Evolutionary conservation across 1,140 invertebrate genomes (phyloP), one percentile per base, ranked within the genome.

Genomic region (Conus betulinus): DNA sequence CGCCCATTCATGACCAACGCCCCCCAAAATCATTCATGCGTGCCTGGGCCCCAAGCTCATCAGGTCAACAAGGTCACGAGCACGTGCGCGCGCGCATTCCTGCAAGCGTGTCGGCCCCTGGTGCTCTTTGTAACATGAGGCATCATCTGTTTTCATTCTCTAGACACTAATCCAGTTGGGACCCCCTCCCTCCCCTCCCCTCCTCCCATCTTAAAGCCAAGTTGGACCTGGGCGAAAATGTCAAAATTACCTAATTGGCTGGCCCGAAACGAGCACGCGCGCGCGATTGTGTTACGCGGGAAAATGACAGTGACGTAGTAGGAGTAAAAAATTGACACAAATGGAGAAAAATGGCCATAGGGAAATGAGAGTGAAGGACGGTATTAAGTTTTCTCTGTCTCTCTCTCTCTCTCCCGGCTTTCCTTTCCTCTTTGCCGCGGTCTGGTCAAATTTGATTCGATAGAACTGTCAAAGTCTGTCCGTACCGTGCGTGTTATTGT

Each of bases 241-340:
- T 71, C 67, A 71, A 71, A 71, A 71, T 71, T 71, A 71, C 67
- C 67, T 71, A 71, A 71, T 71, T 71, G 67, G 67, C 67, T 20
- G 67, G 67, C 23, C 67, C 67, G 60, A 71, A 71, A 71, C 20
- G 67, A 71, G 67, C 67, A 71, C 20, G 6, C 13, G 67, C 67
- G 60, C 60, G 60, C 67, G 67, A 71, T 71, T 71, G 67, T 71
- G 23, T 71, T 71, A 71, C 67, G 67, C 20, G 6, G 20, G 67
- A 20, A 78, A 78, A 78, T 78, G 39, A 27, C 76, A 78, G 76
- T 78, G 76, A 78, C 10, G 27, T 6, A 78, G 10, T 78, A 39
- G 13, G 76, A 78, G 10, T 39, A 78, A 78, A 25, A 78, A 78
- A 39, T 78, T 39, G 25, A 78, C 39, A 78, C 76, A 78, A 51